Evolutionary conservation across 2,888 invertebrate species (phyloP), one percentile per base, ranked within the genome.

Genomic region (Ariolimax columbianus): DNA sequence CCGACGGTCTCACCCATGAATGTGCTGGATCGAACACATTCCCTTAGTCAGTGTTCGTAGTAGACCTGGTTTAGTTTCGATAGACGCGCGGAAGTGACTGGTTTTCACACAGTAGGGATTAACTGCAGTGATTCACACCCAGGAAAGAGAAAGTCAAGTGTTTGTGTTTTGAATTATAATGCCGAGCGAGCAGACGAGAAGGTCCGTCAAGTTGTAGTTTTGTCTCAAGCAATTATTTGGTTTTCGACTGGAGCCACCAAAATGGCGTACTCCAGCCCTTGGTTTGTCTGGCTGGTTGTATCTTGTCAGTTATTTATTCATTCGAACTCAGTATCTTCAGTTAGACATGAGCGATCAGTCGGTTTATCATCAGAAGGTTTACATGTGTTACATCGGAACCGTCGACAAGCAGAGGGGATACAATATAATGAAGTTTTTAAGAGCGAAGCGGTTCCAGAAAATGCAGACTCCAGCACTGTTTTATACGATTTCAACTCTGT

Each of bases 11-110:
- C 47, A 47, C 26, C 26, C 17, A 26, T 66, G 23, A 43, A n/a
- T 40, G 70, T 43, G 38, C 63, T 55, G 59, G 73, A 77, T 83
- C 83, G 83, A 83, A 77, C 38, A 83, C 51, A 83, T 83, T 83
- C 83, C 83, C 83, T 66, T 68, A 63, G 38, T 36, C 6, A 23
- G 55, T 11, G 7, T 7, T 47, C 7, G 17, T 6, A 3, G 17
- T 55, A 55, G 55, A 55, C 47, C 7, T 47, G 14, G 47, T 55
- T 23, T 59, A 82, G 68, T 70, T 70, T 70, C 38, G 26, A 4
- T 38, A 70, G 70, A 6, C 70, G 33, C n/a, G 40, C 55, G 82
- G 82, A 66, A 43, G 63, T 63, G 23, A n/a, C 63, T 36, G 2
- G 23, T 26, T 19, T 43, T 23, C 33, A 30, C 40, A 9, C 19